Conservation (phyloP, 2,113 vertebrate genomes). For the Malurus melanocephalus region DNA sequence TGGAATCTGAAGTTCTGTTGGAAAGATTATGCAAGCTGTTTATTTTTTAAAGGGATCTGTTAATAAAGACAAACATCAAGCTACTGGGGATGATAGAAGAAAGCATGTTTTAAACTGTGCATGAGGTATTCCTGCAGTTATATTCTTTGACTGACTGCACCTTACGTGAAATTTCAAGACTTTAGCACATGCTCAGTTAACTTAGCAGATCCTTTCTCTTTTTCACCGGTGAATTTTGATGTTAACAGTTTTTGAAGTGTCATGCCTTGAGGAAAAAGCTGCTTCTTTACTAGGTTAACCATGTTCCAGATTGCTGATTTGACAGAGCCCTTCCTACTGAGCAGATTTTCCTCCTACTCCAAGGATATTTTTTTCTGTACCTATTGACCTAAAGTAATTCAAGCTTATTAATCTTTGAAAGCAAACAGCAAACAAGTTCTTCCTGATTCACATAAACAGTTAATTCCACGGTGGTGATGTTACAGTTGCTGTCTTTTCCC, state of each 20-base stretch:
- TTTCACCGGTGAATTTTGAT: not conserved
- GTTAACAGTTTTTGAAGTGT: not conserved
- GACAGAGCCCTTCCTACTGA: not conserved
- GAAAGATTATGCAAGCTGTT: not conserved
- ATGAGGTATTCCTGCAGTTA: not conserved
- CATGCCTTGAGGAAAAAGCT: not conserved
- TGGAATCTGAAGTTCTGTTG: not conserved
- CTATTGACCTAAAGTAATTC: not conserved
- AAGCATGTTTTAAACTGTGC: not conserved
- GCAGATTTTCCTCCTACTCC: not conserved
- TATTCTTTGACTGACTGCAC: not conserved
- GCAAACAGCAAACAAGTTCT: not conserved
- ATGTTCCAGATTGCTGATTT: not conserved
- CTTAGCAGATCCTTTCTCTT: not conserved
- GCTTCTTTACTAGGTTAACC: not conserved
- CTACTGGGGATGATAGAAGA: not conserved
- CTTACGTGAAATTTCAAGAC: not conserved
- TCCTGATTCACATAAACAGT: not conserved
- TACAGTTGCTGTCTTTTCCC: not conserved
- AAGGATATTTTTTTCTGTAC: not conserved
- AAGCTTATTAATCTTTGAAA: not conserved
- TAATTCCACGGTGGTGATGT: not conserved
- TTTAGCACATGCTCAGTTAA: not conserved
- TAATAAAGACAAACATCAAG: not conserved
- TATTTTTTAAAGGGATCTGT: not conserved